phyloP scores from a whole-genome alignment of 2,888 invertebrate genomes.

The Ichneumoninae sp. region DNA sequence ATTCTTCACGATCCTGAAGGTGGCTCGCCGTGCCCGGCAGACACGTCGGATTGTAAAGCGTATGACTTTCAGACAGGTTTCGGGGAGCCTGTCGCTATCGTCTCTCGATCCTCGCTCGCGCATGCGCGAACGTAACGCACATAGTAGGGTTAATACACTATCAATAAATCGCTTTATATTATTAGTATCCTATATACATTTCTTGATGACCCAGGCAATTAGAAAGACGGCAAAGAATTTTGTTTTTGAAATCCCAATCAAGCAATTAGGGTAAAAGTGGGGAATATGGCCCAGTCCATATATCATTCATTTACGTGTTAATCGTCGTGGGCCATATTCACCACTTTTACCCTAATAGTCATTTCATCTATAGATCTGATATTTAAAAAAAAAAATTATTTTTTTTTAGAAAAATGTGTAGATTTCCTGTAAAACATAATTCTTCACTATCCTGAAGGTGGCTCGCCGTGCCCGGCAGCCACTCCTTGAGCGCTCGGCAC shows the following conservation, averaged over 20 bases:
- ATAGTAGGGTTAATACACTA: not conserved
- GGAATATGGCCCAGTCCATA: too few relatives aligned
- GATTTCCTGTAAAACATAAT: not conserved
- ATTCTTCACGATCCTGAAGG: not conserved
- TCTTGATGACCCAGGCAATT: slow-evolving; percentile 80
- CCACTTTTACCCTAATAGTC: not conserved
- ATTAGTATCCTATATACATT: slow-evolving; percentile 69
- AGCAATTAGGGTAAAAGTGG: not conserved
- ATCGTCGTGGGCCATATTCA: too few relatives aligned
- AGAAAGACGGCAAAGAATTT: slow-evolving; percentile 80
- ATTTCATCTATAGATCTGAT: too few relatives aligned
- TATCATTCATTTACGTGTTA: too few relatives aligned
- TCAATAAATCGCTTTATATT: slow-evolving; percentile 48
- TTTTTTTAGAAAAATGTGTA: not conserved
- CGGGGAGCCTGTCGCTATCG: not conserved
- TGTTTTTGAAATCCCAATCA: not conserved
- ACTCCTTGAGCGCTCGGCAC: not conserved
- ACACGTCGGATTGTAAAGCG: slow-evolving; percentile 10
- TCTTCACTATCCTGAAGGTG: not conserved
- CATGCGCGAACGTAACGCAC: not conserved
- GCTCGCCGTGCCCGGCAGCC: not conserved
- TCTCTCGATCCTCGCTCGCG: not conserved
- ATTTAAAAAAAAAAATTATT: too few relatives aligned
- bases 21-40: too few relatives aligned
- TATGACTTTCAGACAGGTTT: slow-evolving; percentile 24